These are phyloP conservation scores for Calonectris borealis DNA, from an alignment of 2,113 vertebrate species.

Conservation along the genomic window DNA sequence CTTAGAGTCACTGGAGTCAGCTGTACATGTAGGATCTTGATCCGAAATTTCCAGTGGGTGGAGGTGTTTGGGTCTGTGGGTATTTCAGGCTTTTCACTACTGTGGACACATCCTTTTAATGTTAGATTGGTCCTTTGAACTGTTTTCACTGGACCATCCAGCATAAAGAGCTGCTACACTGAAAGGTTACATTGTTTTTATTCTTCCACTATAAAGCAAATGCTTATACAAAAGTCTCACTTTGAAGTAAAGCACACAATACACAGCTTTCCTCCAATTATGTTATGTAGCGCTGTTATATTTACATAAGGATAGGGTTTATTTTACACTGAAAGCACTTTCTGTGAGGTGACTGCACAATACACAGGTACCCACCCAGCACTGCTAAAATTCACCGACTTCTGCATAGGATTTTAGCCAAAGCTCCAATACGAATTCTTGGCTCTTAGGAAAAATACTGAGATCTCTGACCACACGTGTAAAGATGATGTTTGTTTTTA, in stretches of 20 bases:
- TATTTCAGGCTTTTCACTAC: neutral
- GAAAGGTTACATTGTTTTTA: neutral
- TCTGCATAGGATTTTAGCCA: neutral
- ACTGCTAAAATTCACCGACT: neutral
- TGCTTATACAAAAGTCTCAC: neutral
- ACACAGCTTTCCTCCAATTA: neutral
- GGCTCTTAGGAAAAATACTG: neutral
- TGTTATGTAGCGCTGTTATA: neutral
- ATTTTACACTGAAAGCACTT: neutral
- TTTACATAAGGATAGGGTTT: neutral
- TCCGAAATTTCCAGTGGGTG: neutral
- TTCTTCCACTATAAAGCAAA: neutral
- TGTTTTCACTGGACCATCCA: neutral
- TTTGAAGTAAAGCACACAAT: constrained; percentile 15
- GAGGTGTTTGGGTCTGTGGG: neutral
- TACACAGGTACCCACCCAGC: neutral
- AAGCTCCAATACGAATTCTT: neutral
- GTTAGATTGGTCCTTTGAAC: neutral
- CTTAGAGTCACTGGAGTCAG: neutral
- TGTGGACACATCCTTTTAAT: neutral
- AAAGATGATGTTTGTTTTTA: neutral
- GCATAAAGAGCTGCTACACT: neutral
- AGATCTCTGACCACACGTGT: neutral
- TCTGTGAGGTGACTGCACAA: neutral
- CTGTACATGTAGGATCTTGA: neutral